These are phyloP conservation scores for Zoanthus solanderi DNA, from an alignment of 92 coral and sea anemone species.

Conservation along the genomic window DNA sequence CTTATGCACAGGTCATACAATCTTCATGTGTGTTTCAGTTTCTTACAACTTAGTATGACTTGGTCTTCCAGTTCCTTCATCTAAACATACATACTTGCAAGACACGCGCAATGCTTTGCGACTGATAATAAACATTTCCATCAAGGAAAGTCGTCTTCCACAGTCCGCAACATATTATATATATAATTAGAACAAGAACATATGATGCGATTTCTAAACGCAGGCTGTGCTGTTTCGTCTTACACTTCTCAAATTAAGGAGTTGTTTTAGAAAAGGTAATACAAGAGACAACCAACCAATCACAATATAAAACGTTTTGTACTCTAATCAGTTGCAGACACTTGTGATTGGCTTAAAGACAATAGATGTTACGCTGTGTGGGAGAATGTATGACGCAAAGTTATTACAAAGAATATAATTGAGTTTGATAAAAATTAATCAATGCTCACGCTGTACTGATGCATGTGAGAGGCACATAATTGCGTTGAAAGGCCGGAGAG, in stretches of 20 bases:
- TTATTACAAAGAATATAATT: no score
- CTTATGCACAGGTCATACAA: slow-evolving; percentile 13
- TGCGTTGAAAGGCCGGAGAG: no score
- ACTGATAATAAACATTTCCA: neutral
- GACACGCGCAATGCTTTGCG: neutral
- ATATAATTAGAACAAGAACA: no score
- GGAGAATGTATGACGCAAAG: no score
- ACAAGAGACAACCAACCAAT: neutral
- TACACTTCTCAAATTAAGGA: neutral
- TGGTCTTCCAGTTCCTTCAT: neutral
- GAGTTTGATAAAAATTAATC: no score
- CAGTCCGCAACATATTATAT: no score
- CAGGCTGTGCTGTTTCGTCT: neutral
- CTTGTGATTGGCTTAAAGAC: neutral
- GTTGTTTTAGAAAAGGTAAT: neutral
- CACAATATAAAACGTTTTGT: neutral
- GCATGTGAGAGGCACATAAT: no score
- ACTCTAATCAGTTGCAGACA: neutral
- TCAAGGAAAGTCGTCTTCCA: no score
- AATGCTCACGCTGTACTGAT: no score
- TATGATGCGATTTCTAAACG: no score
- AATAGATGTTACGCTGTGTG: neutral
- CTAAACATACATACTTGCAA: neutral
- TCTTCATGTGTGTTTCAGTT: slow-evolving; percentile 40
- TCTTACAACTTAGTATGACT: neutral